A percentile compares a stretch with the other conserved stretches of the same genome.
These are phyloP conservation scores for Pomacea maculata DNA, from an alignment of 1,140 invertebrate genomes.

Conservation along the genomic window DNA sequence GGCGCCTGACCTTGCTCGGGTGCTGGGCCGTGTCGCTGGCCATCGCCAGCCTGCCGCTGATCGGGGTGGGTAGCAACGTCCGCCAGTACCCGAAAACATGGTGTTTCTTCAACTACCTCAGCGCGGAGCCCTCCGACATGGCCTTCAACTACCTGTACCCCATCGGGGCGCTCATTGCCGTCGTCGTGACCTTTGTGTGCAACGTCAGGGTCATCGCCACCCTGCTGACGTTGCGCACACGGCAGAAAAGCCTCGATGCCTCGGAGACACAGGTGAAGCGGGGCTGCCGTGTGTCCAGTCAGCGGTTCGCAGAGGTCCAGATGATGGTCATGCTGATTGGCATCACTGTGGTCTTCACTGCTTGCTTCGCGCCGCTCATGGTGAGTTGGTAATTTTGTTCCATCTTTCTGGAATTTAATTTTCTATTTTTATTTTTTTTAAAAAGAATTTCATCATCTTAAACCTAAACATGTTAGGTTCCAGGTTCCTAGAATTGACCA, in stretches of 20 bases:
- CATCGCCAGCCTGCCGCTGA: slow-evolving; percentile 62
- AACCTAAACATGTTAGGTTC: too few relatives aligned
- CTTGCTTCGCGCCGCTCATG: slow-evolving; percentile 64
- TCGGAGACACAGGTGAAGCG: slow-evolving; percentile 41
- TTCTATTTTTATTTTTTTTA: too few relatives aligned
- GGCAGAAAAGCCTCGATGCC: slow-evolving; percentile 40
- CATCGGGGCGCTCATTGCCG: slow-evolving; percentile 49
- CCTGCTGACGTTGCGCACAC: slow-evolving; percentile 47
- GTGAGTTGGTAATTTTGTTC: slow-evolving; percentile 46
- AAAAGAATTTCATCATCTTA: too few relatives aligned
- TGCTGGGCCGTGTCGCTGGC: slow-evolving; percentile 56
- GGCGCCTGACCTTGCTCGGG: slow-evolving; percentile 49
- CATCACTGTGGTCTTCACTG: slow-evolving; percentile 64
- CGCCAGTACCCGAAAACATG: slow-evolving; percentile 64
- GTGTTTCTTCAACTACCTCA: slow-evolving; percentile 66
- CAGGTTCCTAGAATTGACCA: too few relatives aligned
- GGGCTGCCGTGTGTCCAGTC: slow-evolving; percentile 43
- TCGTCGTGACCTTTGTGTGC: slow-evolving; percentile 55
- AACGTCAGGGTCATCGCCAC: slow-evolving; percentile 60
- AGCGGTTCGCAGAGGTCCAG: slow-evolving; percentile 64
- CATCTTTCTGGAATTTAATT: too few relatives aligned
- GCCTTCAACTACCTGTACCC: slow-evolving; percentile 58
- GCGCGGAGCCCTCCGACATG: slow-evolving; percentile 33
- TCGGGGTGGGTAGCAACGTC: slow-evolving; percentile 58
- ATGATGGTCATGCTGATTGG: slow-evolving; percentile 65